phyloP scores from a whole-genome alignment of 1,140 invertebrate species.

The Drosophila sturtevanti region DNA sequence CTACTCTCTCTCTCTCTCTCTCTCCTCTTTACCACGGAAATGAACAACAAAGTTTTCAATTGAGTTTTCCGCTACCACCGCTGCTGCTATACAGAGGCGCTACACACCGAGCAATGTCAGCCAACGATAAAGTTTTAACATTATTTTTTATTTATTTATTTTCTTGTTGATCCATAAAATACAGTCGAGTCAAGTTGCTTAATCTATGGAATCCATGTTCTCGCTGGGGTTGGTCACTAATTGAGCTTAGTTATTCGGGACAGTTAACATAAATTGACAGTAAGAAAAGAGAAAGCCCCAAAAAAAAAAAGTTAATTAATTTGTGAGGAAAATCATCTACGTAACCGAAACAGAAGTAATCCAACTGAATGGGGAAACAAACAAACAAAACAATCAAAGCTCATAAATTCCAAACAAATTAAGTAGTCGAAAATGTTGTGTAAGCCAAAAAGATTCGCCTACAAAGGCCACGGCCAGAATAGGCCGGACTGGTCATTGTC shows the following conservation, averaged over 20 bases:
- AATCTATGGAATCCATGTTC: conserved; percentile 4
- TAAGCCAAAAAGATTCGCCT: conserved; percentile 36
- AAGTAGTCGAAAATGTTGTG: conserved; percentile 46
- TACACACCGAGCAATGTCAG: conserved; percentile 15
- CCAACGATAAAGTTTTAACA: conserved; percentile 61
- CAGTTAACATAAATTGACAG: conserved; percentile 51
- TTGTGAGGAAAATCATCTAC: conserved; percentile 47
- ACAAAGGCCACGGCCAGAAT: background rate
- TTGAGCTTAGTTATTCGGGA: conserved; percentile 36
- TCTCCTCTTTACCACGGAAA: conserved; percentile 50
- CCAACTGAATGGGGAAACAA: conserved; percentile 16
- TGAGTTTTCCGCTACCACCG: conserved; percentile 59
- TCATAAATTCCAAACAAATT: conserved; percentile 71
- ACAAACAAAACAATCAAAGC: conserved; percentile 56
- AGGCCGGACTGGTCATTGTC: conserved; percentile 13
- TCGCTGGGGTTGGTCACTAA: conserved; percentile 32
- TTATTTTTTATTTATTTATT: conserved; percentile 72
- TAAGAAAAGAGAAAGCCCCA: conserved; percentile 8
- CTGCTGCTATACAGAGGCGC: conserved; percentile 2
- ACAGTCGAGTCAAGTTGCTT: conserved; percentile 21
- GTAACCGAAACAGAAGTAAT: conserved; percentile 9
- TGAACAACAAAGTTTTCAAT: conserved; percentile 74
- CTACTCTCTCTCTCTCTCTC: too few relatives aligned
- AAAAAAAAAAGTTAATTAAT: conserved; percentile 57
- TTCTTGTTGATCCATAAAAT: conserved; percentile 61